phyloP scores from a whole-genome alignment of 2,888 invertebrate species.

The Polylopha cassiicola region DNA sequence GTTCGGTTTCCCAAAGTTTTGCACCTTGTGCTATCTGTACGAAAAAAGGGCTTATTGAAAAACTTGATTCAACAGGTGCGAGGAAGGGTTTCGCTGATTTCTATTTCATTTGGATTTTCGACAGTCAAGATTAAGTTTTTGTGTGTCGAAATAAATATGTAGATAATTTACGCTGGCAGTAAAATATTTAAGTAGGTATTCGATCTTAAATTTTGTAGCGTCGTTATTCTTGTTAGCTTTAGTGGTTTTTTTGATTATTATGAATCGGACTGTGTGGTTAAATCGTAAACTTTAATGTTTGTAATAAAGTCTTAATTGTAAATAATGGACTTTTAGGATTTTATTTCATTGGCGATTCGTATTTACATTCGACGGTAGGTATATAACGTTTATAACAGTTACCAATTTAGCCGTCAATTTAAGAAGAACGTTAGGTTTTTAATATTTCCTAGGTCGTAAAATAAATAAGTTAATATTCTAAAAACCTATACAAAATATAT shows the following conservation, averaged over 20 bases:
- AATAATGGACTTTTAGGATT: background rate
- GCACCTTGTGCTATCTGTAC: constrained; percentile 69
- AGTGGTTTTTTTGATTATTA: constrained; percentile 7
- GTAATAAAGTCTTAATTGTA: constrained; percentile 7
- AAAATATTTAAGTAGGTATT: constrained; percentile 2
- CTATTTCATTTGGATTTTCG: constrained; percentile 28
- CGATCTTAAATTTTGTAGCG: constrained; percentile 4
- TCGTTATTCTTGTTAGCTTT: constrained; percentile 7
- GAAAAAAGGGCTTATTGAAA: constrained; percentile 52
- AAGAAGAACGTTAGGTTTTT: too few species aligned
- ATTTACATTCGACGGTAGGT: too few species aligned
- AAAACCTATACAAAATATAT: too few species aligned
- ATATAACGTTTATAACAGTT: too few species aligned
- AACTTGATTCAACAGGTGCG: constrained; percentile 51
- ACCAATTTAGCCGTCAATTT: too few species aligned
- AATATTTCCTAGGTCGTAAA: too few species aligned
- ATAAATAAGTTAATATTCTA: too few species aligned
- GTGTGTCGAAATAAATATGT: constrained; percentile 1
- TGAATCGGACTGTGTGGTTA: constrained; percentile 5
- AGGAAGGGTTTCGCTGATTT: constrained; percentile 34
- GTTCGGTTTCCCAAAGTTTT: constrained; percentile 56
- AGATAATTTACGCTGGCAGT: constrained; percentile 10
- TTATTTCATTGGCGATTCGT: background rate
- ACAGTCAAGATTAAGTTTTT: constrained; percentile 14
- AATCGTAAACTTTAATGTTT: constrained; percentile 14